Percentiles rank a stretch among this genome's conserved stretches.
Evolutionary conservation across 1,140 invertebrate genomes (phyloP).

Genomic region (Hypsibius dujardini): DNA sequence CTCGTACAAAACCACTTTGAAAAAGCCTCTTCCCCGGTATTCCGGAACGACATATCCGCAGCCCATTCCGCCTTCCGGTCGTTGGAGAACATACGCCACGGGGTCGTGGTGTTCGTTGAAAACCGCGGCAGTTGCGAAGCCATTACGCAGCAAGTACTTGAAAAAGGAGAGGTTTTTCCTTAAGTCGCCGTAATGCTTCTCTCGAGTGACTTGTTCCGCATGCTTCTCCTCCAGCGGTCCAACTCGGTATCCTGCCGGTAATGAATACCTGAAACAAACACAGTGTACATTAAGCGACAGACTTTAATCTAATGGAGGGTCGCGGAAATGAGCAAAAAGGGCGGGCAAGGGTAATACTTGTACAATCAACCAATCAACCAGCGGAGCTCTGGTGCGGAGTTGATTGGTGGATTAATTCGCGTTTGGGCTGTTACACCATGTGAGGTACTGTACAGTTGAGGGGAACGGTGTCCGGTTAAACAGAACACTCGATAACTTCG

Average conservation of each 20-base stretch:
- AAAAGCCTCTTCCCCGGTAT: not conserved
- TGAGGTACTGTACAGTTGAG: too few species aligned
- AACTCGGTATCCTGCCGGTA: not conserved
- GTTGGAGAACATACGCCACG: not conserved
- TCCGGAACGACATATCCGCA: not conserved
- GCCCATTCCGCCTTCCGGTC: not conserved
- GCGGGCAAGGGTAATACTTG: too few species aligned
- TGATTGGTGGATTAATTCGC: too few species aligned
- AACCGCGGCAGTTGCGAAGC: not conserved
- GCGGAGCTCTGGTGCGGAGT: too few species aligned
- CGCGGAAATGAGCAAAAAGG: too few species aligned
- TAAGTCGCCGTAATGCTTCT: not conserved
- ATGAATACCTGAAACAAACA: not conserved
- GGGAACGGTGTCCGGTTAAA: too few species aligned
- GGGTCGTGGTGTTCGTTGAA: not conserved
- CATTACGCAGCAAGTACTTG: not conserved
- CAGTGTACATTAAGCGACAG: not conserved
- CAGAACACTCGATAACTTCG: too few species aligned
- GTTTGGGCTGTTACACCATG: too few species aligned
- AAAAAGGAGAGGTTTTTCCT: not conserved
- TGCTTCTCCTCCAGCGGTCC: not conserved
- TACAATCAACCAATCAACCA: too few species aligned
- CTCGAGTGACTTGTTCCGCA: not conserved
- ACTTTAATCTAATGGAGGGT: too few species aligned
- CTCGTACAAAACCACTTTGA: not conserved